phyloP scores from a whole-genome alignment of 2,113 vertebrate species.

The Lophotis ruficrista region DNA sequence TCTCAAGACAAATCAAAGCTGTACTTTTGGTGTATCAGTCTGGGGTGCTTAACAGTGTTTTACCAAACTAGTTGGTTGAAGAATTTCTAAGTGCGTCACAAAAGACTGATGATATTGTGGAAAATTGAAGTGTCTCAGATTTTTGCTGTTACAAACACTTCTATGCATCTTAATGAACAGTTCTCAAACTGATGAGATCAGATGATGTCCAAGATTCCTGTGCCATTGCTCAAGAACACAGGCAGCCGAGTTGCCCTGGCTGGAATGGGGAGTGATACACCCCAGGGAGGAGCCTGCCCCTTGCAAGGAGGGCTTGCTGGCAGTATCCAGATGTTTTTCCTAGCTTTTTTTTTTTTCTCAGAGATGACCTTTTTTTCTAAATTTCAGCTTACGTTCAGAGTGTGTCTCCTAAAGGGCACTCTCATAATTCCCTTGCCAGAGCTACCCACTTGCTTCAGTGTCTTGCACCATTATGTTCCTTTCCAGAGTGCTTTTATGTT shows the following conservation, averaged over 20 bases:
- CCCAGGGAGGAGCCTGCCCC: neutral
- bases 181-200: neutral
- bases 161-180: neutral
- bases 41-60: neutral
- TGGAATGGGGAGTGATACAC: neutral
- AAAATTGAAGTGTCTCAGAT: neutral
- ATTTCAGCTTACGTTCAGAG: neutral
- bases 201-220: neutral
- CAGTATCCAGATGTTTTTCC: neutral
- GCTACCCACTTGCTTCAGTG: neutral
- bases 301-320: neutral
- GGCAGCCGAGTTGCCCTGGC: neutral
- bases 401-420: neutral
- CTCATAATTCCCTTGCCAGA: neutral
- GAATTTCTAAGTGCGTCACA: neutral
- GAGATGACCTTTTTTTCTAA: neutral
- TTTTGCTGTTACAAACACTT: neutral
- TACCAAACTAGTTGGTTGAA: neutral
- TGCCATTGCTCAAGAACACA: neutral
- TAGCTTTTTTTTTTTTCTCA: neutral
- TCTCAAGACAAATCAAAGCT: neutral
- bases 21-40: neutral
- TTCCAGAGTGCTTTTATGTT: neutral
- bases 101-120: neutral
- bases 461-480: neutral